Percentiles rank a stretch among this genome's conserved stretches.
phyloP scores from a whole-genome alignment of 2,888 invertebrate species.

The Agrochola litura region DNA sequence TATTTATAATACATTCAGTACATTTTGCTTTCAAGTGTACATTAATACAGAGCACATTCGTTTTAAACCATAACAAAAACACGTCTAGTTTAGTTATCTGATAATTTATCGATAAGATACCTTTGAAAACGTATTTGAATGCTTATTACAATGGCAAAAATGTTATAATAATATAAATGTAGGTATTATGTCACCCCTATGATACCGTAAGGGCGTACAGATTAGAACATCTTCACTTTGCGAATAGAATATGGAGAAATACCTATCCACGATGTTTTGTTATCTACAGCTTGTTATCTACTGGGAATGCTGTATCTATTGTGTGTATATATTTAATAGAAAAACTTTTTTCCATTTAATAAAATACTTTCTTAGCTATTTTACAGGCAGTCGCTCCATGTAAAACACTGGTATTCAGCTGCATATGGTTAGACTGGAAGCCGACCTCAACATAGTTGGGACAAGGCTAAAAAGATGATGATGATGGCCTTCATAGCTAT shows the following conservation, averaged over 20 bases:
- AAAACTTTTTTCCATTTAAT: no score
- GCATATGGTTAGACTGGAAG: no score
- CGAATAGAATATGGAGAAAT: not conserved
- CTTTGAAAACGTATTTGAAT: conserved; percentile 15
- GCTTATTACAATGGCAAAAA: not conserved
- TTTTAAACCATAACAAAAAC: conserved; percentile 22
- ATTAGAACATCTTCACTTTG: not conserved
- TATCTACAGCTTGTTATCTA: no score
- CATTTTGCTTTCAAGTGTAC: not conserved
- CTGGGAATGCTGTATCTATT: no score
- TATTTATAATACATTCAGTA: not conserved
- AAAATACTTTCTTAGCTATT: no score
- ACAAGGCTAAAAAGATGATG: no score
- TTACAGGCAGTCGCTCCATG: no score
- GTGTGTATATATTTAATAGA: no score
- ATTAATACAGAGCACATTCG: conserved; percentile 4
- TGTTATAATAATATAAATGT: conserved; percentile 1
- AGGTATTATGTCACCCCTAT: conserved; percentile 19
- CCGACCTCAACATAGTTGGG: no score
- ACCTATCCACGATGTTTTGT: not conserved
- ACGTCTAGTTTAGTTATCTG: conserved; percentile 14
- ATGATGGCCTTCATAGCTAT: no score
- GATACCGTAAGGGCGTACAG: not conserved
- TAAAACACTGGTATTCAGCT: no score
- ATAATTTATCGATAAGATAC: conserved; percentile 18